Evolutionary conservation across 1,140 invertebrate genomes (phyloP), one percentile per base, ranked within the genome.

Genomic region (Halotydeus destructor): DNA sequence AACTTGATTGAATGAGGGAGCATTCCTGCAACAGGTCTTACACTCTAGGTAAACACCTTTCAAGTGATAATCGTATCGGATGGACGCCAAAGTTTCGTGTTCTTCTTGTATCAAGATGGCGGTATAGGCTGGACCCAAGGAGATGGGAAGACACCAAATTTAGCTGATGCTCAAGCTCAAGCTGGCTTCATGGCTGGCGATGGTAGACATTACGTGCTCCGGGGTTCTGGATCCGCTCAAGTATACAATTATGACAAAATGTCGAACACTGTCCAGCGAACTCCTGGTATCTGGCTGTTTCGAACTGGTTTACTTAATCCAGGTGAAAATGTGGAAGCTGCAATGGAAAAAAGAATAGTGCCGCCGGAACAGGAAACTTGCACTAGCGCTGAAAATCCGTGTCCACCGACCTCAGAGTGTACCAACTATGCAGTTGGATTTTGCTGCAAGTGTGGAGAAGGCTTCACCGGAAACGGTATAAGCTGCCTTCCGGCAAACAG

Each of bases 61-160:
- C 83, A 89, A 71, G 68, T 78, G 11, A 75, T 74, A 0, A 65
- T 96, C 27, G 76, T 75, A 3, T 76, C 74, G n/a, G 74, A 85
- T 55, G 79, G 78, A 1, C 66, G 65, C 0, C 70, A 84, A 38
- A 78, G 76, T 8, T 94, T 76, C 55, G 76, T 73, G 0, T 72
- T 85, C 52, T 71, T 91, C 50, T 59, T 88, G 28, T 96, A 93
- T 58, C 74, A 79, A 2, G 72, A 81, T 46, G 67, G 74, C 50
- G 82, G 84, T 0, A 75, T 94, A 30, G 74, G 85, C 55, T 96
- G 88, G 88, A 73, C 88, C 31, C 75, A 81, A 57, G 77, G 74
- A 32, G 55, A 58, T 9, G 69, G 67, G 43, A 69, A 71, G 47
- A 58, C 55, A 21, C 58, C 63, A 3, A 73, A 73, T 19, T 49